Evolutionary conservation across 2,113 vertebrate species (phyloP).

Genomic region (Labrus mixtus): DNA sequence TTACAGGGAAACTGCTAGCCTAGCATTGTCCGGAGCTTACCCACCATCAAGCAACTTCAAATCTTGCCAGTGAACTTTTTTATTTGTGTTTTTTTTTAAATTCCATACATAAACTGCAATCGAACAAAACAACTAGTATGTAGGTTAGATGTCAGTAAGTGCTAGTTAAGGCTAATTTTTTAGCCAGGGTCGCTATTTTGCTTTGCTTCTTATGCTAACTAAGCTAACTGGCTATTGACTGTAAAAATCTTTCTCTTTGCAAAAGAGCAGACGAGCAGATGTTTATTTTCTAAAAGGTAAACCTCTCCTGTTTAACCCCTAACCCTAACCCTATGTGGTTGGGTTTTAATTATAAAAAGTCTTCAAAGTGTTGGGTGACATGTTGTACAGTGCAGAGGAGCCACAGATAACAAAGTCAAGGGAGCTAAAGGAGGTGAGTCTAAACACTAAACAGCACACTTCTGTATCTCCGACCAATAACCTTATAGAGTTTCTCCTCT

Average conservation of each 20-base stretch:
- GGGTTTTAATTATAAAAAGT: not conserved
- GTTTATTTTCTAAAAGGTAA: not conserved
- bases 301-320: not conserved
- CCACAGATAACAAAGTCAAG: not conserved
- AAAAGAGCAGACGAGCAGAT: slow-evolving; percentile 11
- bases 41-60: not conserved
- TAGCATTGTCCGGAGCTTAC: too few relatives aligned
- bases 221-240: not conserved
- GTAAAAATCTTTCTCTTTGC: not conserved
- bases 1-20: not conserved
- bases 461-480: slow-evolving; percentile 34
- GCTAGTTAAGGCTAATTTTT: too few relatives aligned
- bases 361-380: not conserved
- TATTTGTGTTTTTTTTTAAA: too few relatives aligned
- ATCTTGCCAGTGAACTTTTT: not conserved
- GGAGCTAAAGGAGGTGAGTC: slow-evolving; percentile 3
- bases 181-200: not conserved
- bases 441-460: slow-evolving; percentile 17
- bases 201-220: not conserved
- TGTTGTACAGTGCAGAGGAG: not conserved
- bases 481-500: slow-evolving; percentile 17
- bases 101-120: too few relatives aligned
- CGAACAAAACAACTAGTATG: too few relatives aligned
- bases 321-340: too few relatives aligned
- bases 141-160: too few relatives aligned